Percentiles rank a stretch among this genome's conserved stretches.
phyloP scores from a whole-genome alignment of 2,888 invertebrate genomes.

The Sphinx pinastri region DNA sequence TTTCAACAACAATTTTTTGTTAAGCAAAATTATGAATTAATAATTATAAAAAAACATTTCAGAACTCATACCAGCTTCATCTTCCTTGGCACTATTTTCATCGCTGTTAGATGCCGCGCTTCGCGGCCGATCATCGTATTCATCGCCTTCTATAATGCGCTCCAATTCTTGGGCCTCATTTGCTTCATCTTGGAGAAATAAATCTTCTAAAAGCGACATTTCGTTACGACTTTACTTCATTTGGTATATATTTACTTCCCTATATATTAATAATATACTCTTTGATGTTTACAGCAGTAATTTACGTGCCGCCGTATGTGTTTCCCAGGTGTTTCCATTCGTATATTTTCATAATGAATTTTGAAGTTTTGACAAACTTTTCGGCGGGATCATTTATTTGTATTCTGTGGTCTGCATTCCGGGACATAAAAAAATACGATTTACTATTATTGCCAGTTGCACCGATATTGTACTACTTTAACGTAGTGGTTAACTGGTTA shows the following conservation, averaged over 20 bases:
- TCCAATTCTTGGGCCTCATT: constrained; percentile 73
- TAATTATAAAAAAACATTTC: background rate
- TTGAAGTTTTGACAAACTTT: background rate
- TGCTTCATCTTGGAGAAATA: constrained; percentile 74
- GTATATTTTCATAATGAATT: too few species aligned
- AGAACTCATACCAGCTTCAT: constrained; percentile 67
- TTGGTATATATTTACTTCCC: too few species aligned
- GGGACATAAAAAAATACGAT: too few species aligned
- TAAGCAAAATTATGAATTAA: background rate
- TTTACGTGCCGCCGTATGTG: too few species aligned
- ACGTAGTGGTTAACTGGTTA: too few species aligned
- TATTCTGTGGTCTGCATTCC: too few species aligned
- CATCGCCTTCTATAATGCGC: constrained; percentile 79
- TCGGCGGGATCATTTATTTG: too few species aligned
- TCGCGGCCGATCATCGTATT: constrained; percentile 68
- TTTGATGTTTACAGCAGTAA: too few species aligned
- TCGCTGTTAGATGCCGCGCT: constrained; percentile 67
- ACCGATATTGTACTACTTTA: too few species aligned
- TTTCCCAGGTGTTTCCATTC: background rate
- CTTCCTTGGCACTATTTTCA: constrained; percentile 69
- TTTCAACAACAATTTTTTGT: too few species aligned
- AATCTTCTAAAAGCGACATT: constrained; percentile 77
- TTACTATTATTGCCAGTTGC: too few species aligned
- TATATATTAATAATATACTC: too few species aligned
- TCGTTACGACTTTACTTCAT: background rate